Evolutionary conservation across 2,797 vertebrate species (phyloP), one percentile per base, ranked within the genome.

Genomic region (Sebastes hubbsi): DNA sequence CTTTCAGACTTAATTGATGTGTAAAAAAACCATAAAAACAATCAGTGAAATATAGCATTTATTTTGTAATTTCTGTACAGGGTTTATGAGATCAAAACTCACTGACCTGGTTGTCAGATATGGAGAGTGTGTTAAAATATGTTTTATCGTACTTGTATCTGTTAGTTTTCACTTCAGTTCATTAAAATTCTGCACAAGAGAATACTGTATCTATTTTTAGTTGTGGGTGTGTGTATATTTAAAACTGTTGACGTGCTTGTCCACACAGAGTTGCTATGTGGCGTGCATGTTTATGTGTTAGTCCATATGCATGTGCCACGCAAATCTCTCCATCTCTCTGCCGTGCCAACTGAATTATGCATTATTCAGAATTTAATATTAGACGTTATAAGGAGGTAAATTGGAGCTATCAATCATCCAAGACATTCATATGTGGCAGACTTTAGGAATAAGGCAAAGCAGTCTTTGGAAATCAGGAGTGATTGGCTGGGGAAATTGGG

Each of bases 361-460:
- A 95, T 95, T 90, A 95, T 93, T 95, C 92, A 91, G 85, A 91
- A 75, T 92, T 94, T 93, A 93, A 95, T 95, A 95, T 94, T 88
- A 92, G 86, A 91, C 70, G 62, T 93, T 92, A 91, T 89, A 82
- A 87, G 83, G 75, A 89, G 90, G 90, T 93, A 94, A 95, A 95
- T 95, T 95, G 90, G 82, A 94, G 77, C 88, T 70, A 96, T 96
- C 94, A 95, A 91, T 95, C 95, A 95, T 71, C 75, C 42, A 14
- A 88, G 88, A 89, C 82, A 85, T 81, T 93, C 77, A 80, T 89
- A 85, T 93, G 81, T 88, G 82, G 80, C 79, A 90, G 88, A 91
- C 84, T 90, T 88, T 87, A 63, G 84, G 85, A 84, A 91, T 89
- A 91, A 81, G 80, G 80, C 70, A 80, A 76, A 88, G 72, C 66